phyloP scores from a whole-genome alignment of 2,797 vertebrate genomes.

The Trachops cirrhosus region DNA sequence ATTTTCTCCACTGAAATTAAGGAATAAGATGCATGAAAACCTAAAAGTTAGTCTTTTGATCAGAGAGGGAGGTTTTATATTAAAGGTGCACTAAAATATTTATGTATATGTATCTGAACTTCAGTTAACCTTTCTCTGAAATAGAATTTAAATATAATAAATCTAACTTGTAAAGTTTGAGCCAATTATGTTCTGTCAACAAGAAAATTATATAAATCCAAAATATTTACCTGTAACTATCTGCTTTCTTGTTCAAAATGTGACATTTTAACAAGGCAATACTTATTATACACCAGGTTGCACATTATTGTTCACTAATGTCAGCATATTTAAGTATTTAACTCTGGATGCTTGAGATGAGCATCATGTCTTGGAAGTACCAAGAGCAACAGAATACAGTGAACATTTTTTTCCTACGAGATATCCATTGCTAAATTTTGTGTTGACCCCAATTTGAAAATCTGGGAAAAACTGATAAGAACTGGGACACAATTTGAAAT shows the following conservation, averaged over 20 bases:
- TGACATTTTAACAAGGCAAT: neutral
- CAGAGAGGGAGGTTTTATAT: neutral
- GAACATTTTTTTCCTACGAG: neutral
- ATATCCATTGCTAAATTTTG: neutral
- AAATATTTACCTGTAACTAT: conserved; percentile 6
- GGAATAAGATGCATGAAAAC: neutral
- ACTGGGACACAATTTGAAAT: neutral
- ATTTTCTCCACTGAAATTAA: neutral
- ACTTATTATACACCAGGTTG: neutral
- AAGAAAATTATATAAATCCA: conserved; percentile 17
- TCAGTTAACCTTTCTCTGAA: conserved; percentile 29
- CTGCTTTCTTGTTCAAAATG: conserved; percentile 35
- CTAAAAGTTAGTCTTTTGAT: neutral
- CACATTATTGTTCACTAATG: neutral
- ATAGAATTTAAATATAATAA: neutral
- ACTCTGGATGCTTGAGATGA: neutral
- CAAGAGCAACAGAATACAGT: neutral
- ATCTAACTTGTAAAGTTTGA: conserved; percentile 19
- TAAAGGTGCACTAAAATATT: neutral
- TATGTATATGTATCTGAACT: conserved; percentile 31
- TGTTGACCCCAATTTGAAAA: conserved; percentile 32
- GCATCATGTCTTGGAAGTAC: neutral
- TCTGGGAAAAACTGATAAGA: neutral
- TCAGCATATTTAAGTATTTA: neutral
- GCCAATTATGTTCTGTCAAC: neutral